These are phyloP conservation scores for Lumbricus terrestris DNA, from an alignment of 2,888 invertebrate species.

Conservation along the genomic window DNA sequence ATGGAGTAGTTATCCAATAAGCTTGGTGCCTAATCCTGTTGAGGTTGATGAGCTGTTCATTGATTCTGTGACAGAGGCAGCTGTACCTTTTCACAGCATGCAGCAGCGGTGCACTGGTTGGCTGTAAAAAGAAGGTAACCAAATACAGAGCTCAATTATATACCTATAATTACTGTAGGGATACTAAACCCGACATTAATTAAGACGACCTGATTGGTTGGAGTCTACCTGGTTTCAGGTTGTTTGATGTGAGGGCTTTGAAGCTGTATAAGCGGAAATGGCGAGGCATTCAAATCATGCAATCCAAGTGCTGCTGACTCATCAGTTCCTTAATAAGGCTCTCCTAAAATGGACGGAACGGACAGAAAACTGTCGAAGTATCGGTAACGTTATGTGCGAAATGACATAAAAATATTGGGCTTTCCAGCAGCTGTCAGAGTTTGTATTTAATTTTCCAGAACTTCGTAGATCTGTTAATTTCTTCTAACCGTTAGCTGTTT, in stretches of 20 bases:
- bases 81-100: not conserved
- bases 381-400: not conserved
- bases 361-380: not conserved
- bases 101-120: not conserved
- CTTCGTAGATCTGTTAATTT: too few species aligned
- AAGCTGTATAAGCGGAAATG: not conserved
- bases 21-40: not conserved
- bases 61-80: not conserved
- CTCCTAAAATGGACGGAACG: not conserved
- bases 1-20: not conserved
- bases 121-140: not conserved
- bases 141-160: slow-evolving; percentile 3
- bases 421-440: not conserved
- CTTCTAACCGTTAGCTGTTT: too few species aligned
- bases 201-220: slow-evolving; percentile 4
- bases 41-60: not conserved
- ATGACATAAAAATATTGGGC: not conserved
- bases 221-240: not conserved
- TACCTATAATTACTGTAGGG: not conserved
- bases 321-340: not conserved
- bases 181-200: not conserved
- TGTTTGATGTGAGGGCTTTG: slow-evolving; percentile 11
- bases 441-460: not conserved
- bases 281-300: not conserved
- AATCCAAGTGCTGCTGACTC: not conserved